These are phyloP conservation scores for Scrobipalpa atriplicella DNA, from an alignment of 2,888 invertebrate genomes.

Conservation along the genomic window DNA sequence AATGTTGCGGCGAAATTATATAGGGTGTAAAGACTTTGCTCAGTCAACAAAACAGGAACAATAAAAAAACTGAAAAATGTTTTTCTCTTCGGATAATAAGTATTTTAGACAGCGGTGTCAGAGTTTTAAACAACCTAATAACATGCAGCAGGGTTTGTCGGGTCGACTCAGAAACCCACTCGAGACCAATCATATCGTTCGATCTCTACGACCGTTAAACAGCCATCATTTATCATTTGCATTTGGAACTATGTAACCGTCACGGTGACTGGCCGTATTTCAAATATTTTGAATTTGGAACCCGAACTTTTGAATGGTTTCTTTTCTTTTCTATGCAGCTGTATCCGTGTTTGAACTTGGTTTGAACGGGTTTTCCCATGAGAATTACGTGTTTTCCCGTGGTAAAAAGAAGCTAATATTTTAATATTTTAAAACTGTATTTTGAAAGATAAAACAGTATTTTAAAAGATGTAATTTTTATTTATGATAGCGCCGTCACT, in stretches of 20 bases:
- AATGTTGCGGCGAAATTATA: neutral
- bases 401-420: too few relatives aligned
- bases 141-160: too few relatives aligned
- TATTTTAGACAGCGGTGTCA: too few relatives aligned
- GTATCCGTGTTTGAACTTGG: neutral
- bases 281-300: slow-evolving; percentile 18
- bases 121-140: too few relatives aligned
- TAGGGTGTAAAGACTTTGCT: too few relatives aligned
- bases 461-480: too few relatives aligned
- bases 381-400: neutral
- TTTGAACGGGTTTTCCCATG: neutral
- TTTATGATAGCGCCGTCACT: too few relatives aligned
- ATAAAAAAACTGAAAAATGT: too few relatives aligned
- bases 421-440: too few relatives aligned
- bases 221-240: slow-evolving; percentile 33
- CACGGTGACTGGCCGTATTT: slow-evolving; percentile 30
- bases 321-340: neutral
- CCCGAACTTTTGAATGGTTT: neutral
- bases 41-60: too few relatives aligned
- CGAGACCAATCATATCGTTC: neutral
- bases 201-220: slow-evolving; percentile 21
- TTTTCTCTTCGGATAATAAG: too few relatives aligned
- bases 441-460: too few relatives aligned
- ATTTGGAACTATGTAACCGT: slow-evolving; percentile 28
- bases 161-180: neutral